Evolutionary conservation across 37 sponge, comb jelly and placozoan species (phyloP), one percentile per base, ranked within the genome.

Genomic region (Oscarella lobularis): DNA sequence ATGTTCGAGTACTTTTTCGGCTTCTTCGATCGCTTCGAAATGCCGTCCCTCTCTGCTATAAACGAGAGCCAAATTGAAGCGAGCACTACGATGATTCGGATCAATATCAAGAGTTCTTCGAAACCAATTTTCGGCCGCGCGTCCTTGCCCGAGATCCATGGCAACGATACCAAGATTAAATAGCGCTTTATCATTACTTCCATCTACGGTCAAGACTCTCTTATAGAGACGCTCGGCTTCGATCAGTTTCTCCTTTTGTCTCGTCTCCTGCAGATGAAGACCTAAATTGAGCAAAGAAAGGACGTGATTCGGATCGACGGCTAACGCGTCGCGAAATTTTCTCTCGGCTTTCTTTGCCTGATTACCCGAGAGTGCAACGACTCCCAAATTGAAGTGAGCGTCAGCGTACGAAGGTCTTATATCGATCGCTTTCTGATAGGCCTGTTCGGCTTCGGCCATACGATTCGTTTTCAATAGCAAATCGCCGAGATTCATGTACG

Each of bases 401-500:
- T 48, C 60, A 9, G 60, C 60, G 20, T 31, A 75, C 29, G 14
- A 34, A 2, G 14, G 34, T 74, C 9, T 74, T 5, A 39, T 35
- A 2, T 76, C 31, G 4, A 34, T 31, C 29, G 31, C 72, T 37
- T 75, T 74, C 74, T 9, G 20, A 27, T 77, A 79, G 39, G 6
- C 39, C 27, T n/a, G 4, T 66, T 54, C 39, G 2, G 87, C 87
- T 39, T 81, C 78, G 0, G 39, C 66, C 0, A 36, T 68, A 35
- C 75, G 38, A 29, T 87, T 87, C 70, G 78, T 60, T 36, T 81
- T 77, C 3, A 81, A 34, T 9, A 86, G 85, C 34, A 84, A 68
- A 35, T 86, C 84, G 29, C 82, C 91, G 34, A 66, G 74, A 40
- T 76, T 66, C 0, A 73, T 38, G 38, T 83, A 67, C 14, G 81